Evolutionary conservation across 2,888 invertebrate species (phyloP), one percentile per base, ranked within the genome.

Genomic region (Eristalis tenax): DNA sequence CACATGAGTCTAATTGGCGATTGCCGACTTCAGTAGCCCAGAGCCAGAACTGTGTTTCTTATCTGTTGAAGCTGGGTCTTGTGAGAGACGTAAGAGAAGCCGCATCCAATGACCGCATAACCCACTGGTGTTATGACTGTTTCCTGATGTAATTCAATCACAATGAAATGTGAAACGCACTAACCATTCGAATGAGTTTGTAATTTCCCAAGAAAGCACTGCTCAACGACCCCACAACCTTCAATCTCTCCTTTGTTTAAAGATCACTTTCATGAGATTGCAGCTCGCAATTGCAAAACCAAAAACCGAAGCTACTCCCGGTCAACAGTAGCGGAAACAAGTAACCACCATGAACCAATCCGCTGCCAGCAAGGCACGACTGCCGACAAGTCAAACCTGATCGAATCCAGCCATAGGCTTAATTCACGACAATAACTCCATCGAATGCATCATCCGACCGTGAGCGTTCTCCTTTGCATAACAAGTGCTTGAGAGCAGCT

Each of bases 391-490:
- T n/a, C n/a, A 68, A 68, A 68, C 40, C 68, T 43, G 18, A 65
- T 57, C 4, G 71, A 65, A 40, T 71, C 59, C 26, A 57, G 11
- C 56, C 70, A n/a, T 18, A 50, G 50, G 50, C 18, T 50, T 10
- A 68, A 11, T 38, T 13, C 15, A 63, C 32, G 65, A 26, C 57
- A 71, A 59, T 59, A 59, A 77, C 4, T 32, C 4, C n/a, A n/a
- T 23, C 15, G 35, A 23, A 23, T 40, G 6, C 13, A 13, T 61
- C 22, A 32, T 38, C n/a, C 64, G 56, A 26, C 63, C 28, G 22
- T 23, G 3, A 38, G 57, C 26, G 63, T 22, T 82, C 63, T 57
- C 35, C 76, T 70, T 76, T 82, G 76, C 82, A 76, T 76, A 71
- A 82, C 64, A 40, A 66, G 22, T 40, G n/a, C 23, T 13, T 8